Percentiles rank a stretch among this genome's conserved stretches.
phyloP scores from a whole-genome alignment of 2,888 invertebrate species.

The Cyclophora albipunctata region DNA sequence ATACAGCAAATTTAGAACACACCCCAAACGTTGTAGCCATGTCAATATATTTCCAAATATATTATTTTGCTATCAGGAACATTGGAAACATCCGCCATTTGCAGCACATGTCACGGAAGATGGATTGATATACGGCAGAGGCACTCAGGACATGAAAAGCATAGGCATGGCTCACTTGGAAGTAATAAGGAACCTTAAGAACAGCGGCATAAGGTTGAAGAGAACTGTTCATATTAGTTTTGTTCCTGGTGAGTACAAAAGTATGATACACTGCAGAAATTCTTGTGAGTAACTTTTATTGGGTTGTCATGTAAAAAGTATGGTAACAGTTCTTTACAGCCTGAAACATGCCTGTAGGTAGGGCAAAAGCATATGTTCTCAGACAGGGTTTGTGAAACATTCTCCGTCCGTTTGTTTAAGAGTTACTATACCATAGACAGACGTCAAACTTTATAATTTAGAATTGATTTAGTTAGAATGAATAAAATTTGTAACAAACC shows the following conservation, averaged over 20 bases:
- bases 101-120: slow-evolving; percentile 85
- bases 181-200: slow-evolving; percentile 76
- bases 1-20: too few relatives aligned
- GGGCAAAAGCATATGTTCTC: too few relatives aligned
- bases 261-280: not conserved
- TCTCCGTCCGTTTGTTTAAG: too few relatives aligned
- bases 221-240: slow-evolving; percentile 81
- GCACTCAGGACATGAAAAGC: slow-evolving; percentile 89
- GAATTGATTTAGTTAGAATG: too few relatives aligned
- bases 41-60: not conserved
- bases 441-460: too few relatives aligned
- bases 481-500: too few relatives aligned
- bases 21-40: too few relatives aligned
- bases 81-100: slow-evolving; percentile 92
- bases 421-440: too few relatives aligned
- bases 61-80: slow-evolving; percentile 76
- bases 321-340: too few relatives aligned
- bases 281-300: not conserved
- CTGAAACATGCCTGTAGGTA: too few relatives aligned
- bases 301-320: not conserved
- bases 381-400: too few relatives aligned
- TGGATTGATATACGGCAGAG: slow-evolving; percentile 89
- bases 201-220: slow-evolving; percentile 60
- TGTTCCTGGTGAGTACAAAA: slow-evolving; percentile 76
- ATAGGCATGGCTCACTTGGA: slow-evolving; percentile 83